Evolutionary conservation across 2,113 vertebrate genomes (phyloP).

Genomic region (Etheostoma cragini): DNA sequence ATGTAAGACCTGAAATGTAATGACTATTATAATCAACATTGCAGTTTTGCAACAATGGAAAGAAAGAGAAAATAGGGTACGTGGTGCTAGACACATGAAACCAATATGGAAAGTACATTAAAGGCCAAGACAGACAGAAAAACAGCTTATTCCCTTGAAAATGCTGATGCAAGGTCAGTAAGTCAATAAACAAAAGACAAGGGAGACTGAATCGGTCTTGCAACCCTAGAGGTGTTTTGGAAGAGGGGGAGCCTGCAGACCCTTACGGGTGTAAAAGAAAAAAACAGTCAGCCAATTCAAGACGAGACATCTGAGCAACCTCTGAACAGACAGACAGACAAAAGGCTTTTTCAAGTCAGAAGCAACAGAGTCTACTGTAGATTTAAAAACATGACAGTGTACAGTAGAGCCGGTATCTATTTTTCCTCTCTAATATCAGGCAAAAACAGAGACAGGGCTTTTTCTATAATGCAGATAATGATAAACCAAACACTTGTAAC

Average conservation of each 20-base stretch:
- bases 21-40: conserved; percentile 6
- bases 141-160: conserved; percentile 35
- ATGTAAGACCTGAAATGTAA: background rate
- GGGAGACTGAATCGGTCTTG: conserved; percentile 20
- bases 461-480: background rate
- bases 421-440: conserved; percentile 31
- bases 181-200: conserved; percentile 41
- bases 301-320: conserved; percentile 26
- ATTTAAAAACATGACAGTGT: conserved; percentile 54
- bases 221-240: conserved; percentile 25
- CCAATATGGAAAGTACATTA: background rate
- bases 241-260: conserved; percentile 31
- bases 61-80: background rate
- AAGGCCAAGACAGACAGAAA: conserved; percentile 25
- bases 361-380: conserved; percentile 30
- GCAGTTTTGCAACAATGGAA: conserved; percentile 21
- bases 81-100: conserved; percentile 1
- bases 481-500: conserved; percentile 16
- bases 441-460: conserved; percentile 12
- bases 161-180: conserved; percentile 22
- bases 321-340: conserved; percentile 49
- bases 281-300: conserved; percentile 19
- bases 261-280: conserved; percentile 49
- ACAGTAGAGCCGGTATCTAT: conserved; percentile 25
- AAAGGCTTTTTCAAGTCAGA: conserved; percentile 54